phyloP scores from a whole-genome alignment of 2,888 invertebrate genomes.

The Ferrisia virgata region DNA sequence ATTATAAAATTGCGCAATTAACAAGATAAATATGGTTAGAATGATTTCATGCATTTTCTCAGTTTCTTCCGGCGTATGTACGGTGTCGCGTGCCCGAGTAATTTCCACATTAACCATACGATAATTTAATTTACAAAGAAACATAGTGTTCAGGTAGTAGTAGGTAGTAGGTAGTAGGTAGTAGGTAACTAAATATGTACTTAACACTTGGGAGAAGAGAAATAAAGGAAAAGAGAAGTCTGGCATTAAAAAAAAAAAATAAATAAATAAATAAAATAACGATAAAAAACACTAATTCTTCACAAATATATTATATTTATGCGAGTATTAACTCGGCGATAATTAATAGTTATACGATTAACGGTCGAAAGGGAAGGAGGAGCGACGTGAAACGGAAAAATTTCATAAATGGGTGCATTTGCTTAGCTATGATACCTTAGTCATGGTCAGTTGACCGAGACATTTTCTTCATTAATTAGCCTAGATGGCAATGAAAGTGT shows the following conservation, averaged over 20 bases:
- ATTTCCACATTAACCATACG: background rate
- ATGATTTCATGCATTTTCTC: background rate
- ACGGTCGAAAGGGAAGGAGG: background rate
- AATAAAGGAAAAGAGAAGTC: background rate
- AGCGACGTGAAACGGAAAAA: background rate
- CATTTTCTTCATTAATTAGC: slow-evolving; percentile 39
- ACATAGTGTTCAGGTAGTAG: too few relatives aligned
- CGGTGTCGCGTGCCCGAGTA: background rate
- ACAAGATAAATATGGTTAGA: background rate
- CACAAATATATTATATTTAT: too few relatives aligned
- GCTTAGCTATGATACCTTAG: too few relatives aligned
- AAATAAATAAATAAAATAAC: background rate
- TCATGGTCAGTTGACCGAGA: slow-evolving; percentile 37
- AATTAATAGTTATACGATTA: background rate
- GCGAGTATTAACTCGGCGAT: background rate
- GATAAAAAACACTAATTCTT: background rate
- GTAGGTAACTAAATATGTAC: too few relatives aligned
- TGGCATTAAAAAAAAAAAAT: background rate
- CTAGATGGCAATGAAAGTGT: slow-evolving; percentile 42
- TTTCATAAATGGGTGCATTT: slow-evolving; percentile 31
- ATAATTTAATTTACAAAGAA: background rate
- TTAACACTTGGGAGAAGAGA: background rate
- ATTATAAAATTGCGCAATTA: slow-evolving; percentile 13
- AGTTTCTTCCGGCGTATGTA: background rate
- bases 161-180: too few relatives aligned